Evolutionary conservation across 2,888 invertebrate genomes (phyloP), one percentile per base, ranked within the genome.

Genomic region (Arenicola marina): DNA sequence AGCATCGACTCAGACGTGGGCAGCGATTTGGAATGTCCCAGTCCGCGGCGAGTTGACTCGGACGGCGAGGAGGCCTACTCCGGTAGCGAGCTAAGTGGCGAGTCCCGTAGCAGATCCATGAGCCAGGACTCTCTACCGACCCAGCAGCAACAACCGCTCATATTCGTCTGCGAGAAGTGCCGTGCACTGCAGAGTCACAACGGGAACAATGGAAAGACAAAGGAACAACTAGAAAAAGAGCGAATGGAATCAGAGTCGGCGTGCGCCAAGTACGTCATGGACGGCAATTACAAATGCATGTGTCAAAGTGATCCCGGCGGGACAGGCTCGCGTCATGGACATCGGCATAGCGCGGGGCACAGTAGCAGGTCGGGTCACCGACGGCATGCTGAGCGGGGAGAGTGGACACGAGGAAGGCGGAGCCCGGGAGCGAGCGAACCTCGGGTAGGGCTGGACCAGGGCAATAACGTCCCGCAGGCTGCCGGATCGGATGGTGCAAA

Each of bases 231-330:
- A 26, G 61, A 62, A 28, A 57, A 63, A 32, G 70, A 63, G 29
- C 51, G 59, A 24, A 11, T 57, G 43, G 70, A 67, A 31, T 66
- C 65, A 4, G 66, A 70, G 32, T 63, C 61, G 3, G 70, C 70
- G 11, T 74, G 73, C 46, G 69, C 71, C 33, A 71, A 70, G 56
- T 72, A 59, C 55, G 62, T 75, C 51, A 73, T 75, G 72, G 74
- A 73, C 58, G 72, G 75, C 15, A 66, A 75, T 51, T 74, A 72
- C 56, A 68, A 76, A 73, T 61, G 78, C 56, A 60, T 54, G 65
- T 72, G 72, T 58, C 45, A 51, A 21, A 43, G 59, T 33, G 59
- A 38, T 4, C 24, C 18, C 21, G 56, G 56, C 18, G 4, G 4
- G 18, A 15, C 38, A 38, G 38, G 11, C 11, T n/a, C n/a, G 7